Percentiles rank a stretch among this genome's conserved stretches.
phyloP scores from a whole-genome alignment of 2,888 invertebrate species.

The Cosmopolites sordidus region DNA sequence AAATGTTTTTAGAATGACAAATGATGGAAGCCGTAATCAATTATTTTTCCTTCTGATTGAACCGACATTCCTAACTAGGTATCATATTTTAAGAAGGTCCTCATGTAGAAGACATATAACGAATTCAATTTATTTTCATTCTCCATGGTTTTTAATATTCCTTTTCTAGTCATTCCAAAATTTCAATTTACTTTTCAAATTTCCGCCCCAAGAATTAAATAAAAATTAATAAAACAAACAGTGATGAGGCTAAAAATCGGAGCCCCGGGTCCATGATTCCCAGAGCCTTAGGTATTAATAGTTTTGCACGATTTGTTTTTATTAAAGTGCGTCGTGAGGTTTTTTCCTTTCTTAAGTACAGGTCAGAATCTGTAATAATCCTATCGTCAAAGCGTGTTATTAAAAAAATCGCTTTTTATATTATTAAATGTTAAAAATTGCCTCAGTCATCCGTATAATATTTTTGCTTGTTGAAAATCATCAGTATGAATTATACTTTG shows the following conservation, averaged over 20 bases:
- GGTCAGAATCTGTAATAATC: neutral
- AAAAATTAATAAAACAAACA: conserved; percentile 24
- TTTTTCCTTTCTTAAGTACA: neutral
- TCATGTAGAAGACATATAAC: too few relatives aligned
- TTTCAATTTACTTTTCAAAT: conserved; percentile 8
- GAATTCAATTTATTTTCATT: conserved; percentile 1
- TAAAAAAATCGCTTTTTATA: neutral
- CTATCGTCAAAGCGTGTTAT: neutral
- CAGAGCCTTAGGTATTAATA: neutral
- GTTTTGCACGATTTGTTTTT: neutral
- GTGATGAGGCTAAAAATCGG: neutral
- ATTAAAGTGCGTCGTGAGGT: neutral
- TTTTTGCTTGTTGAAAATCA: neutral
- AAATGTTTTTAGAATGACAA: too few relatives aligned
- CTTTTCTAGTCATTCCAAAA: conserved; percentile 1
- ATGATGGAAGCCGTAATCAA: too few relatives aligned
- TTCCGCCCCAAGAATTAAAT: conserved; percentile 24
- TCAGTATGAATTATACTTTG: neutral
- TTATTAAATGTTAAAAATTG: neutral
- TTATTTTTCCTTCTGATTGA: too few relatives aligned
- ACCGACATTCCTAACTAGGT: too few relatives aligned
- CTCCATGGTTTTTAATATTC: conserved; percentile 1
- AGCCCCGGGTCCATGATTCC: neutral
- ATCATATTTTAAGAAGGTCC: too few relatives aligned
- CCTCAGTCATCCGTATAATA: neutral